phyloP scores from a whole-genome alignment of 2,888 invertebrate species.

The Catonia carolina region DNA sequence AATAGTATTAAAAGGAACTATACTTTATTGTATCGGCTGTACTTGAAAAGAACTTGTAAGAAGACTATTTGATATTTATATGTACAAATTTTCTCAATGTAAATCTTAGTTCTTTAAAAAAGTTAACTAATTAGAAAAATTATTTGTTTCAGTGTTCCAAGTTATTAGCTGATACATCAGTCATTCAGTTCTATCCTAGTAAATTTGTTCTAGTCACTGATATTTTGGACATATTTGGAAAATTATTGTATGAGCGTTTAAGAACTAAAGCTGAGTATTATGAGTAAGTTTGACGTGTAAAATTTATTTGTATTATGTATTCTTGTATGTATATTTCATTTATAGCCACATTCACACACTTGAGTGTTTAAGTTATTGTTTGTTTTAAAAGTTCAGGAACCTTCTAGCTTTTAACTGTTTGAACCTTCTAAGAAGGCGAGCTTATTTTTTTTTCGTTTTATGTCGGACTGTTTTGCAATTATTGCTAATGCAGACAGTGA shows the following conservation, averaged over 20 bases:
- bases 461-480: too few species aligned
- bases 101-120: not conserved
- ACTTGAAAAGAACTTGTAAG: too few species aligned
- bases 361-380: not conserved
- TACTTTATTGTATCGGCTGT: too few species aligned
- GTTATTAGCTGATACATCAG: slow-evolving; percentile 79
- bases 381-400: not conserved
- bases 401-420: too few species aligned
- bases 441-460: not conserved
- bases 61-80: not conserved
- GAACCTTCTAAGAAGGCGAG: too few species aligned
- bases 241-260: slow-evolving; percentile 78
- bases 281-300: slow-evolving; percentile 5
- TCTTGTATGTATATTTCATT: too few species aligned
- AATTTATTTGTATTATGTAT: slow-evolving; percentile 18
- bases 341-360: too few species aligned
- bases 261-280: slow-evolving; percentile 62
- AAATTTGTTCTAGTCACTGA: slow-evolving; percentile 96
- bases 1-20: too few species aligned
- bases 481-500: too few species aligned
- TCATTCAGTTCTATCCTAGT: slow-evolving; percentile 93
- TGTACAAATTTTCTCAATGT: too few species aligned
- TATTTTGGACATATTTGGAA: slow-evolving; percentile 90
- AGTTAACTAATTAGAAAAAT: not conserved
- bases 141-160: slow-evolving; percentile 69